Base-by-base conservation (phyloP, 1,140 invertebrate genomes). In the Papilio machaon region DNA sequence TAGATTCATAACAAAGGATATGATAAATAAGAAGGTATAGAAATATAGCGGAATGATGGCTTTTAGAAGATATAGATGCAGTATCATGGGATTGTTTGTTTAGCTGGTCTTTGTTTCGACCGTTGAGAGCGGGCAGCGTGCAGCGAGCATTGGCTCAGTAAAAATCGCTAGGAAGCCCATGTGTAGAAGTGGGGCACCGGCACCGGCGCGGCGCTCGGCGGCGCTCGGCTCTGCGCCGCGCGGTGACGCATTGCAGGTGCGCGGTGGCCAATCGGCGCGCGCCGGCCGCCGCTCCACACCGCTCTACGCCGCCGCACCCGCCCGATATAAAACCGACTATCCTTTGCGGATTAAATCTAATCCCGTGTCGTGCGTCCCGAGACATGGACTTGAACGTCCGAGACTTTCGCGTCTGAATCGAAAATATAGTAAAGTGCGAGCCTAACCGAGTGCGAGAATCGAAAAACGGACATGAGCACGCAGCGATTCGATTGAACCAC, bases 211-310 rank as follows among this genome's bases (percentile, higher is more conserved):
- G 49, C 49, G 49, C 38, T 43, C 38, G 38, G 73, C 85, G 82
- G 86, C 83, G 76, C 83, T 83, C 82, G 81, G 85, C 82, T 80
- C 80, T 86, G 86, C 86, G 85, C 85, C 89, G 88, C 91, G 91
- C 91, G 92, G 89, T 97, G 97, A 97, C 97, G 97, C 97, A 97
- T 97, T 97, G 97, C 97, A 97, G 97, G 97, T 97, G 96, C 95
- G 95, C 95, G 95, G 91, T 95, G 95, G 95, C 97, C 96, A 97
- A 97, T 97, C 96, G 90, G 91, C 92, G 94, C 88, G 92, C 94
- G 88, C 92, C 89, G 91, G 95, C 95, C 95, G 95, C 95, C 96
- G 96, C 95, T 95, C 94, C 85, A 95, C 95, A 96, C 96, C 96
- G 96, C 95, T 95, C 94, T 85, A 95, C 95, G 96, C 96, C 94